Percentiles rank a stretch among this genome's conserved stretches.
phyloP scores from a whole-genome alignment of 2,888 invertebrate species.

The Acanthopleura granulata region DNA sequence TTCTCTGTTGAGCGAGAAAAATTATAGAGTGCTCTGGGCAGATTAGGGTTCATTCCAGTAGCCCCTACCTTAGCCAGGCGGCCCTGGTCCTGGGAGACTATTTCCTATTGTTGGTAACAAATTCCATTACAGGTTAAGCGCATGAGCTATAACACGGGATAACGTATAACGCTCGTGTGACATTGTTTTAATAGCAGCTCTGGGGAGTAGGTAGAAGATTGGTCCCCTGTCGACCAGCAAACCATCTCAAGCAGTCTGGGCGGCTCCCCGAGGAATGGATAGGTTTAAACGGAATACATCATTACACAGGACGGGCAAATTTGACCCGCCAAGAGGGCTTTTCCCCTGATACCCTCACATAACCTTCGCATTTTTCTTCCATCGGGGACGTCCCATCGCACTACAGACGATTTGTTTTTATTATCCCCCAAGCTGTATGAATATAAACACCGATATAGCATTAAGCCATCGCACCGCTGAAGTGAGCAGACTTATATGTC shows the following conservation, averaged over 20 bases:
- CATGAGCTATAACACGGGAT: constrained; percentile 10
- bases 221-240: neutral
- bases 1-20: constrained; percentile 7
- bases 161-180: constrained; percentile 4
- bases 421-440: neutral
- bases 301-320: neutral
- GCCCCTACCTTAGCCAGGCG: neutral
- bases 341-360: neutral
- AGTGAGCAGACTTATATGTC: too few relatives aligned
- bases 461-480: too few relatives aligned
- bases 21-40: constrained; percentile 12
- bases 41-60: neutral
- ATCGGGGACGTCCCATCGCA: neutral
- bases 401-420: neutral
- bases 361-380: neutral
- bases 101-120: constrained; percentile 10
- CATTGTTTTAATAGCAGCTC: constrained; percentile 10
- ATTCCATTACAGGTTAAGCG: constrained; percentile 8
- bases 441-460: too few relatives aligned
- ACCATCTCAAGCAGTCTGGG: neutral
- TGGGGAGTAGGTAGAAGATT: neutral
- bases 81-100: neutral
- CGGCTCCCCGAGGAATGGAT: neutral
- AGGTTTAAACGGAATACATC: constrained; percentile 5
- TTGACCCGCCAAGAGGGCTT: neutral